phyloP scores from a whole-genome alignment of 2,888 invertebrate species.

The Pollenia amentaria region DNA sequence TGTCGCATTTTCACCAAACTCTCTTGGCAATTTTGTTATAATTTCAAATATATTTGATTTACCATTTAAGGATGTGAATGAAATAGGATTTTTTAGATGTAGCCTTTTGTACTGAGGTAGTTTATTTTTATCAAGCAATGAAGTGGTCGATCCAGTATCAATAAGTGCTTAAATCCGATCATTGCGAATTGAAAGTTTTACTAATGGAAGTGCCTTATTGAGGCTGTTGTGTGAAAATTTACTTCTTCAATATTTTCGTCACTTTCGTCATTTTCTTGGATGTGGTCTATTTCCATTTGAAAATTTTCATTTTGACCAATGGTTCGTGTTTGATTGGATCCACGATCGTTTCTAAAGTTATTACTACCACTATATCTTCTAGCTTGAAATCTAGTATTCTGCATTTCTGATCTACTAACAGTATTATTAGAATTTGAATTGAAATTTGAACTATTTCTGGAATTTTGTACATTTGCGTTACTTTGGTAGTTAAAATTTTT shows the following conservation, averaged over 20 bases:
- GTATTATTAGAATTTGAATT: no score
- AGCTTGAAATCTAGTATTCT: no score
- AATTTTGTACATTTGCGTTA: no score
- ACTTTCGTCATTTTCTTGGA: conserved; percentile 45
- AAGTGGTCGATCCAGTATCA: conserved; percentile 72
- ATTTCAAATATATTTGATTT: conserved; percentile 67
- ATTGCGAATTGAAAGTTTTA: conserved; percentile 70
- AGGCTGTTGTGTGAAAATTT: conserved; percentile 73
- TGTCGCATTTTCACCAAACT: conserved; percentile 70
- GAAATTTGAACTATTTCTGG: no score
- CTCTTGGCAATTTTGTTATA: conserved; percentile 66
- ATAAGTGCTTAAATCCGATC: conserved; percentile 70
- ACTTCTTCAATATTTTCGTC: conserved; percentile 52
- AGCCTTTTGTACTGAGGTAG: conserved; percentile 59
- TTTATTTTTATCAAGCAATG: conserved; percentile 65
- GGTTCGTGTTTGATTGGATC: not conserved
- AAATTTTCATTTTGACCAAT: conserved; percentile 21
- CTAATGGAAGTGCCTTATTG: conserved; percentile 71
- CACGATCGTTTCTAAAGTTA: not conserved
- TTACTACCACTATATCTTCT: not conserved
- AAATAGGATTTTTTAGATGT: conserved; percentile 12
- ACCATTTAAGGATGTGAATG: conserved; percentile 70
- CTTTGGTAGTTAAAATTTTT: no score
- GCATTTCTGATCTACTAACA: no score
- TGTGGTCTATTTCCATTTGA: conserved; percentile 64